Evolutionary conservation across 64 coral and sea anemone genomes (phyloP).

Genomic region (Acropora tenuis): DNA sequence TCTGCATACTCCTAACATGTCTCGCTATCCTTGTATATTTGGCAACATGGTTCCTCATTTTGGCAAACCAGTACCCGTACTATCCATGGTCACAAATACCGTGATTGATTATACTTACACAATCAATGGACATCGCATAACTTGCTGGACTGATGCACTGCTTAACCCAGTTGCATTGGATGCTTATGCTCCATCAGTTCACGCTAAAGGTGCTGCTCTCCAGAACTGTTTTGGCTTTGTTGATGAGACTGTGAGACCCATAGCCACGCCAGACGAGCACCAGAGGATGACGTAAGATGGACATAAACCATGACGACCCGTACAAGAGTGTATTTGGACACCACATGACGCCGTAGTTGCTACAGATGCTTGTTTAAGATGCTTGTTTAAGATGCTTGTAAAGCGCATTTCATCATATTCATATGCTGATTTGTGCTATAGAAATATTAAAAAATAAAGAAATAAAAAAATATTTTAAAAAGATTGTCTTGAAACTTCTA

Average conservation of each 20-base stretch:
- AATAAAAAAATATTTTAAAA: neutral
- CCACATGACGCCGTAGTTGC: neutral
- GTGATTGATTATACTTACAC: conserved; percentile 7
- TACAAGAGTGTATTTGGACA: neutral
- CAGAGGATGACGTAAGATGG: too few species aligned
- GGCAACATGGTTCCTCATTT: neutral
- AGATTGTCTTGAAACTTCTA: neutral
- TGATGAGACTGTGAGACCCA: too few species aligned
- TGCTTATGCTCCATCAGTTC: neutral
- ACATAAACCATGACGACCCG: neutral
- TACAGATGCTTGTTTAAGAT: neutral
- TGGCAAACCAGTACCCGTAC: neutral
- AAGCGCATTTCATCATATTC: too few species aligned
- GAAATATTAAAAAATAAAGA: too few species aligned
- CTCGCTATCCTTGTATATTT: conserved; percentile 14
- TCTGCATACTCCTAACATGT: conserved; percentile 16
- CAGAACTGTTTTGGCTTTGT: too few species aligned
- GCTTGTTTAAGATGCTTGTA: too few species aligned
- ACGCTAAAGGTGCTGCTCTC: neutral
- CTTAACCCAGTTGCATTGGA: too few species aligned
- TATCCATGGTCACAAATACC: conserved; percentile 7
- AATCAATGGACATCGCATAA: conserved; percentile 8
- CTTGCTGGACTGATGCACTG: neutral
- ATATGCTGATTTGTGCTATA: too few species aligned
- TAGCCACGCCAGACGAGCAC: too few species aligned